phyloP scores from a whole-genome alignment of 2,113 vertebrate species.

The Chinchilla lanigera region DNA sequence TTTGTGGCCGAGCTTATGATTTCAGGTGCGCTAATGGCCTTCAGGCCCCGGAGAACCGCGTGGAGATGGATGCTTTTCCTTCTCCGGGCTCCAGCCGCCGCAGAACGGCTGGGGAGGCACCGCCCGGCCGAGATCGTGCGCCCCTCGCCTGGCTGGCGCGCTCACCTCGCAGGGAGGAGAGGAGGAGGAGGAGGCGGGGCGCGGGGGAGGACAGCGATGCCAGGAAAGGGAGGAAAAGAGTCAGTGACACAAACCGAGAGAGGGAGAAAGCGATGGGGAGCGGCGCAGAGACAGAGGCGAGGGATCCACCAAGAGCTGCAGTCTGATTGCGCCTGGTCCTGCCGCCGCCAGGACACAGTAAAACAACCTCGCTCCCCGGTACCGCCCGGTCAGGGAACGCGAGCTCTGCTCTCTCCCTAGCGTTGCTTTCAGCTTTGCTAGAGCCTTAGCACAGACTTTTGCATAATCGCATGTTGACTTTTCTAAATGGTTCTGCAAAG shows the following conservation, averaged over 20 bases:
- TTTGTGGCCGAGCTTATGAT: constrained; percentile 87
- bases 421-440: neutral
- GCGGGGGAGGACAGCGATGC: neutral
- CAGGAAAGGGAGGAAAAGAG: neutral
- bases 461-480: constrained; percentile 79
- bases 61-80: constrained; percentile 69
- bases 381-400: too few relatives aligned
- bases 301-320: neutral
- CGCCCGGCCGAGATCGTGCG: constrained; percentile 56
- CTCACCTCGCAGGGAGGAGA: constrained; percentile 75
- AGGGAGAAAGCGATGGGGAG: neutral
- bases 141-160: constrained; percentile 33
- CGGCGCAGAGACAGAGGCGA: neutral
- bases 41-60: constrained; percentile 77
- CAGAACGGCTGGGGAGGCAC: constrained; percentile 55
- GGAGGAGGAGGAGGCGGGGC: neutral
- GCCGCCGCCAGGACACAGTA: neutral
- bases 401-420: neutral
- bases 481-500: constrained; percentile 70
- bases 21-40: constrained; percentile 91
- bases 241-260: neutral
- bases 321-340: neutral
- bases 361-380: neutral
- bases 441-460: constrained; percentile 38
- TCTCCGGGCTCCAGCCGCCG: constrained; percentile 61